Evolutionary conservation across 2,888 invertebrate species (phyloP), one percentile per base, ranked within the genome.

Genomic region (Dicyrtomina minuta): DNA sequence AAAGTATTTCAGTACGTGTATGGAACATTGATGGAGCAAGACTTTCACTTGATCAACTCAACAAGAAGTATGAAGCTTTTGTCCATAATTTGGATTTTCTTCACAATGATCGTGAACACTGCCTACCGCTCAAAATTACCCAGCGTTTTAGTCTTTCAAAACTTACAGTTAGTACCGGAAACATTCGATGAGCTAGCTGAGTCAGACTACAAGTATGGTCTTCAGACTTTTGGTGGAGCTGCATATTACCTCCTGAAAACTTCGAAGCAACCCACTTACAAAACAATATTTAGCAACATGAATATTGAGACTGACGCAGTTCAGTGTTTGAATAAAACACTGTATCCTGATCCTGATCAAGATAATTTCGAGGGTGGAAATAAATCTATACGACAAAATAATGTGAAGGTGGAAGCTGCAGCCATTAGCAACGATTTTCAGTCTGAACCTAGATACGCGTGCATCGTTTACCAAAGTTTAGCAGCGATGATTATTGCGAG

Each of bases 111-210:
- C 4, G 26, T 61, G 12, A 24, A 43, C 12, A 74, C 74, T 6
- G 70, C 70, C 10, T 77, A 75, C 60, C 62, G 67, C 33, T 72
- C 74, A 10, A 72, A 77, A 65, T 60, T 77, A 15, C 65, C 74
- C 2, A 55, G 66, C 8, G 69, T 74, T 26, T 65, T 75, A 0
- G 71, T 70, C 4, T 75, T 72, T 59, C 75, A 75, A 0, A 53
- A 33, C 10, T 20, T 65, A 1, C 72, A 75, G 15, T 20, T 64
- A n/a, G 62, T 65, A 1, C 77, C 77, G 15, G 49, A 61, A 39
- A 73, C 68, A 15, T 74, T 74, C 56, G 56, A 70, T 59, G 70
- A 66, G 27, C 55, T 77, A 61, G 64, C 73, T 15, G 27, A 59
- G 0, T 72, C 77, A 10, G 43, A 61, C 10, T 77, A 64, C 27